A percentile compares a stretch with the other conserved stretches of the same genome.
Evolutionary conservation across 2,797 vertebrate genomes (phyloP).

Genomic region (Corythornis leucogaster): DNA sequence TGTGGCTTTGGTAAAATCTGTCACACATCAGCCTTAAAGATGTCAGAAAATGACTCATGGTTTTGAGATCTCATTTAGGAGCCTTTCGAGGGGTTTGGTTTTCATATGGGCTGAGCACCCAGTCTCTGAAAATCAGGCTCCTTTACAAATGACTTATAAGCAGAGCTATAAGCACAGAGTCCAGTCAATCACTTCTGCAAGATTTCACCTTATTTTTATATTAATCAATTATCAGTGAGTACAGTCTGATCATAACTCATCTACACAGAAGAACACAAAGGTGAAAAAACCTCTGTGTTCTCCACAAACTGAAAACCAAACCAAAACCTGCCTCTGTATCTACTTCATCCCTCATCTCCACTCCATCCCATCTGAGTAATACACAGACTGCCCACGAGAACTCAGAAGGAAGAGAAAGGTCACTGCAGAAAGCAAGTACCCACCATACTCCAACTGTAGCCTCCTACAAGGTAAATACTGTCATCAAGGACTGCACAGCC

Average conservation of each 20-base stretch:
- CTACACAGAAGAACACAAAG: not conserved
- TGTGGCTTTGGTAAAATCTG: not conserved
- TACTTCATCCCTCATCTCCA: not conserved
- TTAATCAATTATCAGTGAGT: not conserved
- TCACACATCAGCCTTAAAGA: not conserved
- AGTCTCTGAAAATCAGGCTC: not conserved
- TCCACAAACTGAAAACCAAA: not conserved
- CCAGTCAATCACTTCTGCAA: not conserved
- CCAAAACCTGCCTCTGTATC: not conserved
- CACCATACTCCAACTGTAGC: constrained; percentile 99
- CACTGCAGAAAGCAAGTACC: not conserved
- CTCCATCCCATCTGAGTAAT: not conserved
- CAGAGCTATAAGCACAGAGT: not conserved
- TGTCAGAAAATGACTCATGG: not conserved
- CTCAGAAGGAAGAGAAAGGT: not conserved
- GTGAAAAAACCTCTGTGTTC: not conserved
- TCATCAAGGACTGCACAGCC: constrained; percentile 95
- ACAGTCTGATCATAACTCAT: not conserved
- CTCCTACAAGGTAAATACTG: constrained; percentile 96
- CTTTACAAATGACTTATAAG: not conserved
- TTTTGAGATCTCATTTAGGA: not conserved
- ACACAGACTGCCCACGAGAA: not conserved
- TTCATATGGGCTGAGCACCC: not conserved
- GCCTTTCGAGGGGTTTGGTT: not conserved
- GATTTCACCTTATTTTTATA: not conserved